These are phyloP conservation scores for Heteromyza rotundicornis DNA, from an alignment of 2,888 invertebrate genomes.

Conservation along the genomic window DNA sequence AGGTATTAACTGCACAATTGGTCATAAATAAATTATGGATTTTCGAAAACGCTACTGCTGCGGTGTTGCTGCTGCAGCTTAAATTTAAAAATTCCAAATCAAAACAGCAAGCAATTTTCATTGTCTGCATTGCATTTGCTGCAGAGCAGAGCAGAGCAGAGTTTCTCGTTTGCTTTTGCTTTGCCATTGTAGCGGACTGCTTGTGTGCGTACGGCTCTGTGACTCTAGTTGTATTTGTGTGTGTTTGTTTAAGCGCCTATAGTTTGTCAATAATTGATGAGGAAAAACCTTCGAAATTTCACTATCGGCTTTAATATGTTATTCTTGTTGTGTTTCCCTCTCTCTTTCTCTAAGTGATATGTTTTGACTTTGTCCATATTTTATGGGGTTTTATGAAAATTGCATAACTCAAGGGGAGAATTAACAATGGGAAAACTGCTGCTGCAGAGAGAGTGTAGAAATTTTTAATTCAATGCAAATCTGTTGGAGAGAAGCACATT, in stretches of 20 bases:
- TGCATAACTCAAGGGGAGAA: background rate
- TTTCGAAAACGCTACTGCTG: background rate
- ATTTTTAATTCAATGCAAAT: too few relatives aligned
- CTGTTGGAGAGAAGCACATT: too few relatives aligned
- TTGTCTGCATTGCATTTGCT: background rate
- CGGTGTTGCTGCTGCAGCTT: too few relatives aligned
- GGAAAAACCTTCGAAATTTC: slow-evolving; percentile 10
- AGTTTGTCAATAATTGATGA: slow-evolving; percentile 8
- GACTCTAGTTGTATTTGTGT: background rate
- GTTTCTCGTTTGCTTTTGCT: background rate
- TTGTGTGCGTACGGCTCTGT: background rate
- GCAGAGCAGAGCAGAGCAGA: background rate
- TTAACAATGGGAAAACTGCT: too few relatives aligned
- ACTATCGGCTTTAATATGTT: slow-evolving; percentile 3
- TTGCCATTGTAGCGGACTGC: background rate
- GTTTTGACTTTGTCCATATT: slow-evolving; percentile 33
- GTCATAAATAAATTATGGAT: background rate
- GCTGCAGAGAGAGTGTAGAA: too few relatives aligned
- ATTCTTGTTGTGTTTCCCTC: background rate
- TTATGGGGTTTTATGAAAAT: slow-evolving; percentile 7
- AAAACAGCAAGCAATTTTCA: background rate
- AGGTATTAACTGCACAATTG: background rate
- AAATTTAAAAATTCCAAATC: slow-evolving; percentile 3
- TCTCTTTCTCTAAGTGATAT: slow-evolving; percentile 12
- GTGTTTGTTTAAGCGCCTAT: slow-evolving; percentile 2